Percentiles rank a stretch among this genome's conserved stretches.
Evolutionary conservation across 2,113 vertebrate genomes (phyloP).

Genomic region (Oxyruncus cristatus): DNA sequence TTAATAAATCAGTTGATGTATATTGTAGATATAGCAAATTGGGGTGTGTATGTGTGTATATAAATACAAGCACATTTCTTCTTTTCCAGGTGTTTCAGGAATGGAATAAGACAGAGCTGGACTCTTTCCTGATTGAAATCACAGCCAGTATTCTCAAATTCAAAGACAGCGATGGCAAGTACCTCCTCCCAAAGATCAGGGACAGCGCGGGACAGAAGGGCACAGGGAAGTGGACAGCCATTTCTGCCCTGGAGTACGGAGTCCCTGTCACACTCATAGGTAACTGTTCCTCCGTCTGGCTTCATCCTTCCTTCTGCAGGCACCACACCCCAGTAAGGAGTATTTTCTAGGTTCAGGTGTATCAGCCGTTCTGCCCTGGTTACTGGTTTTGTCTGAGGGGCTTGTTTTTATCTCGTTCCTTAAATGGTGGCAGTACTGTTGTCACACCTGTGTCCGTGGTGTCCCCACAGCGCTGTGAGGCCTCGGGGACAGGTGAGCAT

Average conservation of each 20-base stretch:
- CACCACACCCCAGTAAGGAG: neutral
- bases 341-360: neutral
- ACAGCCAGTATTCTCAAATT: constrained; percentile 93
- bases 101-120: constrained; percentile 96
- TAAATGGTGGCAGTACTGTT: neutral
- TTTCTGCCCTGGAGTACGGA: constrained; percentile 92
- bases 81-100: constrained; percentile 78
- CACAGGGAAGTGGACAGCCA: constrained; percentile 97
- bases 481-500: neutral
- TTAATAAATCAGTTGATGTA: neutral
- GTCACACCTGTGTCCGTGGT: neutral
- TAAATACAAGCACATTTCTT: neutral
- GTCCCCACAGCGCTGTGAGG: neutral
- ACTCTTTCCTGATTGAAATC: constrained; percentile 98
- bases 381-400: neutral
- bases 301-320: neutral
- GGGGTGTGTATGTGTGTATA: rapidly evolving
- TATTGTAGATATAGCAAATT: neutral
- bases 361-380: neutral
- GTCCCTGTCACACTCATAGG: constrained; percentile 95
- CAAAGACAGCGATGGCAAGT: constrained; percentile 79
- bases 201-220: constrained; percentile 97
- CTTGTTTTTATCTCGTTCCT: neutral
- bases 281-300: constrained; percentile 42
- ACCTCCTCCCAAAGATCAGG: constrained; percentile 91